Evolutionary conservation across 2,888 invertebrate genomes (phyloP), one percentile per base, ranked within the genome.

Genomic region (Aricia artaxerxes): DNA sequence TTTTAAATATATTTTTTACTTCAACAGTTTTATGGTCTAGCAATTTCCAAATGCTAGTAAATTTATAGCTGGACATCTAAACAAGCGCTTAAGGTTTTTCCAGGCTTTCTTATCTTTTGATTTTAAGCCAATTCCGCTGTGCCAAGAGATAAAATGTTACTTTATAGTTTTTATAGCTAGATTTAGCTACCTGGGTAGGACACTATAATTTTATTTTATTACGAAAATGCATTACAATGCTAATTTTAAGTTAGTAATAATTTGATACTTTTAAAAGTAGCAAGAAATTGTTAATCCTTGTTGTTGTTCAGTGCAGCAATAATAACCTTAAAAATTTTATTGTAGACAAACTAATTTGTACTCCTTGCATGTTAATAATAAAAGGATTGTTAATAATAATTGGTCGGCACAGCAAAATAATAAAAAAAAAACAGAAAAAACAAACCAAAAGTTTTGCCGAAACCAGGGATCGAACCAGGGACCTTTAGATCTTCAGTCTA

Each of bases 401-500:
- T 40, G 53, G 0, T 53, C 11, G 11, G 49, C 49, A 4, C 5
- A 40, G 4, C 5, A 40, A 40, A 40, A 5, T 38, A 38, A 38
- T 0, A 40, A 40, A 40, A 40, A 40, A 40, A 5, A 5, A 40
- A 24, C 24, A 35, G 35, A 1, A 40, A 40, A 40, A 40, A 53
- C 38, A 40, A 16, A 11, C 5, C 24, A 61, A 61, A 61, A 0
- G 0, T 2, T 2, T 9, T 95, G 95, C 95, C 95, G 95, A 95
- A 95, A 95, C 95, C 95, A 87, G 95, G 95, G 95, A 95, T 95
- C 95, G 95, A 95, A 95, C 95, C 95, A 95, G 95, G 95, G 95
- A 95, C 95, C 95, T 95, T 95, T 95, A 95, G 95, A 95, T 95
- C 95, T 95, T 57, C 57, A 57, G 57, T 57, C 57, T 57, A 57